phyloP scores from a whole-genome alignment of 2,888 invertebrate genomes.

The Micropterix aruncella region DNA sequence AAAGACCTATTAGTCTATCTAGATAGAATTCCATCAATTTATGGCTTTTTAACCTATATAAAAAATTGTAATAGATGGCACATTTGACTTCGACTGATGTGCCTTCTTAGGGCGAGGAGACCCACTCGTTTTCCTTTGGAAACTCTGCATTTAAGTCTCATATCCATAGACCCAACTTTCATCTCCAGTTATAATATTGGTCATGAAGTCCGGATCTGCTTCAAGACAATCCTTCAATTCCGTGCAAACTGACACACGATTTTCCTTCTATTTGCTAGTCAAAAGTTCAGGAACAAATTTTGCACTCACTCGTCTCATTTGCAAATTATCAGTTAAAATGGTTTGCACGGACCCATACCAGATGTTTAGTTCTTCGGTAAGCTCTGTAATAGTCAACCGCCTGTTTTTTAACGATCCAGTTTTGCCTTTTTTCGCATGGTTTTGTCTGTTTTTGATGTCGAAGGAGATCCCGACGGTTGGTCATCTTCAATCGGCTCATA shows the following conservation, averaged over 20 bases:
- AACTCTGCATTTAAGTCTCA: constrained; percentile 9
- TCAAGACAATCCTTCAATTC: no score
- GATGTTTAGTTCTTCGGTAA: not conserved
- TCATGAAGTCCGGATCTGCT: no score
- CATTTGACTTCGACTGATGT: no score
- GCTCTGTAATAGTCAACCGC: not conserved
- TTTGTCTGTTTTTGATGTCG: not conserved
- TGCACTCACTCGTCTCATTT: not conserved
- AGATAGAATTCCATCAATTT: no score
- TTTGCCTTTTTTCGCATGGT: not conserved
- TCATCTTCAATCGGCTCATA: not conserved
- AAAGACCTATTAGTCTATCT: no score
- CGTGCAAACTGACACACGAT: no score
- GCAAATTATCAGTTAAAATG: not conserved
- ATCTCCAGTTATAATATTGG: no score
- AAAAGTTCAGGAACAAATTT: constrained; percentile 4
- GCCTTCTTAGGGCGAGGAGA: constrained; percentile 8
- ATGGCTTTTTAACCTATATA: no score
- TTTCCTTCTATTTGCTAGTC: constrained; percentile 6
- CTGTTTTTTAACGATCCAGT: not conserved
- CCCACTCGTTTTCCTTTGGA: constrained; percentile 8
- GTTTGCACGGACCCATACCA: not conserved
- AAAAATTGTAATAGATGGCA: constrained; percentile 10
- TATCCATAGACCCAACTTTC: no score
- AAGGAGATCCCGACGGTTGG: not conserved